Base-by-base conservation (phyloP, 2,888 invertebrate genomes). In the Coecobrya sp. region DNA sequence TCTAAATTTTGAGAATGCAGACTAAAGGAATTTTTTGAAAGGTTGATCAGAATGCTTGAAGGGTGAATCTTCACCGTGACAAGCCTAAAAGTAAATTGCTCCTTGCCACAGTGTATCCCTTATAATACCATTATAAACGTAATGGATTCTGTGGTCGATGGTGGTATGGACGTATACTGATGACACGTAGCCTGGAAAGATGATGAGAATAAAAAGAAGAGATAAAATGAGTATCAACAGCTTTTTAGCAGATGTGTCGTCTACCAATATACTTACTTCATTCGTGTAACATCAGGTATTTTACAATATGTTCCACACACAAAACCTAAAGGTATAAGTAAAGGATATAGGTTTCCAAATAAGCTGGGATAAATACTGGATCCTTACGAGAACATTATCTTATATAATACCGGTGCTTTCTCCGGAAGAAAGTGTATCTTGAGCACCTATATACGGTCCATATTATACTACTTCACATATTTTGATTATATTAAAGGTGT, bases 211-310 rank as follows among this genome's bases (percentile, higher is more conserved):
- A 73, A 73, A 55, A 84, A 76, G 76, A 30, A 65, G 73, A 70
- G 73, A 70, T 86, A 86, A 55, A 73, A 45, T 70, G 55, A 73
- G 73, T 52, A 86, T 86, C 86, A 86, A 52, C 86, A 73, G 73
- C 73, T 73, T 86, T 86, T 73, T 27, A 70, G 70, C 86, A 86
- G 86, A 86, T 86, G 86, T 55, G 86, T 55, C 86, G 13, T 73
- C 30, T 36, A 8, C 3, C 73, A 36, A 73, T 73, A 42, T 22
- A 19, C 19, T 10, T 45, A 73, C 73, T 42, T 59, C 7, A 1
- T 59, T 25, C 62, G 25, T 25, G 62, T 25, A 7, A 62, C 62
- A 22, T 22, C 62, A 62, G 62, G 62, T 62, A 62, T 62, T 62
- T 62, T 25, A 25, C 62, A 19, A 10, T 22, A 25, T 8, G 22